Conservation (phyloP, 2,113 vertebrate genomes). For the Anas platyrhynchos region DNA sequence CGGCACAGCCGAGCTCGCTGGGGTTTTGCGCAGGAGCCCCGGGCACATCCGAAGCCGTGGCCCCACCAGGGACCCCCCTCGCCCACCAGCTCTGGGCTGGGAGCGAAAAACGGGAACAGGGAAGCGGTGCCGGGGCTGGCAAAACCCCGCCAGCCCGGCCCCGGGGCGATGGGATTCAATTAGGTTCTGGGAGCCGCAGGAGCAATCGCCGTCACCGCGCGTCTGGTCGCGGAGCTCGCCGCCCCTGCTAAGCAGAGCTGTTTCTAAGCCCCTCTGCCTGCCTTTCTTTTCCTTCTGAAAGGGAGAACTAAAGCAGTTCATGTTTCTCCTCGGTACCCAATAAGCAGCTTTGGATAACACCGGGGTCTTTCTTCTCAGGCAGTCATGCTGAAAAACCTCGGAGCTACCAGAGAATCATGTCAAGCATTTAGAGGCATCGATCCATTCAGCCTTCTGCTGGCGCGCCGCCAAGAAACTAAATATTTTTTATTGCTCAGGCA, state of each 20-base stretch:
- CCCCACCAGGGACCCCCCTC: slow-evolving; percentile 16
- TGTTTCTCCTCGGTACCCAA: slow-evolving; percentile 60
- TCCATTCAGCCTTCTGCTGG: slow-evolving; percentile 74
- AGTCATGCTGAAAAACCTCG: slow-evolving; percentile 83
- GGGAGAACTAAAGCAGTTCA: slow-evolving; percentile 46
- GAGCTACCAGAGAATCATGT: slow-evolving; percentile 75
- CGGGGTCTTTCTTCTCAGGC: slow-evolving; percentile 85
- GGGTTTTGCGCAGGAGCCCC: not conserved
- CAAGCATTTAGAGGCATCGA: slow-evolving; percentile 80
- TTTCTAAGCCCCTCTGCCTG: slow-evolving; percentile 6
- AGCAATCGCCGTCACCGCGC: not conserved
- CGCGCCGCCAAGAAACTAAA: slow-evolving; percentile 73
- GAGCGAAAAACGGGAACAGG: slow-evolving; percentile 31
- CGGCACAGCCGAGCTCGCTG: not conserved
- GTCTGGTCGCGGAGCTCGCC: not conserved
- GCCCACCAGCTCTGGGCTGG: not conserved
- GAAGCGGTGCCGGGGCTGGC: slow-evolving; percentile 25
- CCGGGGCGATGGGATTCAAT: not conserved
- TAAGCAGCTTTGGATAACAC: slow-evolving; percentile 76
- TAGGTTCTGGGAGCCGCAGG: not conserved
- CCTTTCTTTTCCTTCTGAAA: slow-evolving; percentile 10
- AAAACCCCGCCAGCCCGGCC: not conserved
- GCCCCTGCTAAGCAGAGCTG: slow-evolving; percentile 37
- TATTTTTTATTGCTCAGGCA: slow-evolving; percentile 78
- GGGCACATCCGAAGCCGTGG: not conserved